Conservation (phyloP, 2,888 invertebrate species). For the Tetranychus piercei region DNA sequence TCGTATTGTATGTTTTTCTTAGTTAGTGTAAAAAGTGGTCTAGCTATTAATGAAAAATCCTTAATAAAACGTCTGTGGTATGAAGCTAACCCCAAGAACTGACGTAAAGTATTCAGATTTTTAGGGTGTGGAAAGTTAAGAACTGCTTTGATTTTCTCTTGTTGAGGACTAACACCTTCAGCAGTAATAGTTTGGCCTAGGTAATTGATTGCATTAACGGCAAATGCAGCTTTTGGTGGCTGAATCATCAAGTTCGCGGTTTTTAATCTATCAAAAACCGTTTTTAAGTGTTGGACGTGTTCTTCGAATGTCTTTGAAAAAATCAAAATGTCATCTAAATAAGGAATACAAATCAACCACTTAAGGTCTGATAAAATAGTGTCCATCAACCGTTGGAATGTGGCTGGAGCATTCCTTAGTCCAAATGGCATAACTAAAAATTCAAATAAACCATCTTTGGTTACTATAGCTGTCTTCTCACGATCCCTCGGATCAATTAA, state of each 20-base stretch:
- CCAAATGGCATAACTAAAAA: constrained; percentile 1
- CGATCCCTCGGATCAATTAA: too few relatives aligned
- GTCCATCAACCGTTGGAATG: neutral
- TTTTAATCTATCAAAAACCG: constrained; percentile 24
- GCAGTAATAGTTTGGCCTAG: too few relatives aligned
- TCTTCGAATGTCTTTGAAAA: constrained; percentile 23
- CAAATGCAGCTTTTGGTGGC: constrained; percentile 25
- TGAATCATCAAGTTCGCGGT: constrained; percentile 26
- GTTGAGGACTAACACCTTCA: too few relatives aligned
- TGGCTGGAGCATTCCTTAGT: neutral
- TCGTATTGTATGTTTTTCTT: constrained; percentile 22
- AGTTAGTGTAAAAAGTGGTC: constrained; percentile 22
- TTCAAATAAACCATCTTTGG: too few relatives aligned
- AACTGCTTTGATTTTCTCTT: too few relatives aligned
- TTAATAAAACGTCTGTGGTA: constrained; percentile 23
- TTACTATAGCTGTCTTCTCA: too few relatives aligned
- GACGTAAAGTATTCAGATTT: constrained; percentile 19
- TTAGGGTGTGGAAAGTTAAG: constrained; percentile 24
- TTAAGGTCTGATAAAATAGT: constrained; percentile 21
- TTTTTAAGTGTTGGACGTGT: constrained; percentile 20
- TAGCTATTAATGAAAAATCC: constrained; percentile 24
- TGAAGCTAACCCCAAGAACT: too few relatives aligned
- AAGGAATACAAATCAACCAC: constrained; percentile 24
- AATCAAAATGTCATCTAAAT: constrained; percentile 27
- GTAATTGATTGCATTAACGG: constrained; percentile 7